Conservation (phyloP, 1,140 invertebrate genomes). For the Orussus abietinus region DNA sequence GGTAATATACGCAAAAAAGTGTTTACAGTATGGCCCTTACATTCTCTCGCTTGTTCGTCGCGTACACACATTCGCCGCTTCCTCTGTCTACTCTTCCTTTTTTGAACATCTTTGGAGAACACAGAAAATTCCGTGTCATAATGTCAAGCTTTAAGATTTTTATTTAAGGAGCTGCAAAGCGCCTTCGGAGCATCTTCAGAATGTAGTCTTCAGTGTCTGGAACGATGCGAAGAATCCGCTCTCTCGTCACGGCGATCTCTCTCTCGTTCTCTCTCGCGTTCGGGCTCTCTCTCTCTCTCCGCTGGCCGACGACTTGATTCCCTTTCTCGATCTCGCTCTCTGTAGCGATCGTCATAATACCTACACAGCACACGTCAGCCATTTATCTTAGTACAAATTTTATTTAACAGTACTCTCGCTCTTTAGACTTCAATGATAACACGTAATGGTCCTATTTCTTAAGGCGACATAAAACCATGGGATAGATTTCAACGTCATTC, state of each 20-base stretch:
- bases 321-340: slow-evolving; percentile 59
- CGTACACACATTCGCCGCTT: no score
- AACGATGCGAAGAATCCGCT: slow-evolving; percentile 63
- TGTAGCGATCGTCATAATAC: slow-evolving; percentile 80
- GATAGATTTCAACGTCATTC: no score
- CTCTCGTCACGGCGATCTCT: slow-evolving; percentile 65
- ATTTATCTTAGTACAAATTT: slow-evolving; percentile 37
- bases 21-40: no score
- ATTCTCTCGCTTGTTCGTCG: slow-evolving; percentile 2
- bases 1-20: no score
- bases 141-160: slow-evolving; percentile 7
- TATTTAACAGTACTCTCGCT: slow-evolving; percentile 12
- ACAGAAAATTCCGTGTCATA: slow-evolving; percentile 13
- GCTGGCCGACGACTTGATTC: slow-evolving; percentile 46
- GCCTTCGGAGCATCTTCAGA: slow-evolving; percentile 4
- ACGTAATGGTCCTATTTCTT: slow-evolving; percentile 6
- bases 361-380: slow-evolving; percentile 50
- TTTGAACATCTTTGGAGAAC: slow-evolving; percentile 15
- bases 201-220: slow-evolving; percentile 58
- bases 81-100: slow-evolving; percentile 4
- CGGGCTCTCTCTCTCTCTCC: slow-evolving; percentile 59
- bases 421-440: slow-evolving; percentile 7
- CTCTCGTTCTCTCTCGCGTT: slow-evolving; percentile 62
- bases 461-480: no score
- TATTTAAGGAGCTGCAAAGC: background rate